These are phyloP conservation scores for Zoanthus solanderi DNA, from an alignment of 92 coral and sea anemone species.

Conservation along the genomic window DNA sequence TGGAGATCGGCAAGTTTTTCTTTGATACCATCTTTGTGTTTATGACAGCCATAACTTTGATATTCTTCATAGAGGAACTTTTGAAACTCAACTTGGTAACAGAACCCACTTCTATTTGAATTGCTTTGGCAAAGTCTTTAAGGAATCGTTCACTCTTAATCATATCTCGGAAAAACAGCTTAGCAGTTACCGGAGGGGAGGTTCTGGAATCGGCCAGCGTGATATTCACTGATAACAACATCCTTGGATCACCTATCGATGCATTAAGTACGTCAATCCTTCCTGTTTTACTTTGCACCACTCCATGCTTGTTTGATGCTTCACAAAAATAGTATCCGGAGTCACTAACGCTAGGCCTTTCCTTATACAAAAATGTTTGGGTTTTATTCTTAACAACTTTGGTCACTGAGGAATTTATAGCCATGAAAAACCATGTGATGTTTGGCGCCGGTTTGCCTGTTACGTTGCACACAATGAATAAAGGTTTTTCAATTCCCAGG, in stretches of 20 bases:
- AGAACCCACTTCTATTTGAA: slow-evolving; percentile 7
- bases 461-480: slow-evolving; percentile 61
- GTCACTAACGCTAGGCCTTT: slow-evolving; percentile 38
- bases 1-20: background rate
- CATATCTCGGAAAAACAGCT: background rate
- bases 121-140: background rate
- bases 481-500: slow-evolving; percentile 42
- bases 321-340: slow-evolving; percentile 68
- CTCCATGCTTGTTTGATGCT: slow-evolving; percentile 67
- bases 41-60: background rate
- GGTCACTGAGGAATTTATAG: slow-evolving; percentile 38
- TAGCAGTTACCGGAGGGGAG: background rate
- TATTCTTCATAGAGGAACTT: background rate
- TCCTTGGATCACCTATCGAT: slow-evolving; percentile 67
- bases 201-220: slow-evolving; percentile 8
- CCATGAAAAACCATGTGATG: slow-evolving; percentile 66
- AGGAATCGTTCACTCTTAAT: background rate
- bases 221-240: slow-evolving; percentile 55
- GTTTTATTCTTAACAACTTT: slow-evolving; percentile 40
- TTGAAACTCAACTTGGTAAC: slow-evolving; percentile 5
- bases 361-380: slow-evolving; percentile 49
- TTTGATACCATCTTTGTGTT: background rate
- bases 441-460: slow-evolving; percentile 68
- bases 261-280: slow-evolving; percentile 62
- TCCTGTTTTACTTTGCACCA: slow-evolving; percentile 56